phyloP scores from a whole-genome alignment of 2,797 vertebrate genomes.

The Melanotaenia trifasciata region DNA sequence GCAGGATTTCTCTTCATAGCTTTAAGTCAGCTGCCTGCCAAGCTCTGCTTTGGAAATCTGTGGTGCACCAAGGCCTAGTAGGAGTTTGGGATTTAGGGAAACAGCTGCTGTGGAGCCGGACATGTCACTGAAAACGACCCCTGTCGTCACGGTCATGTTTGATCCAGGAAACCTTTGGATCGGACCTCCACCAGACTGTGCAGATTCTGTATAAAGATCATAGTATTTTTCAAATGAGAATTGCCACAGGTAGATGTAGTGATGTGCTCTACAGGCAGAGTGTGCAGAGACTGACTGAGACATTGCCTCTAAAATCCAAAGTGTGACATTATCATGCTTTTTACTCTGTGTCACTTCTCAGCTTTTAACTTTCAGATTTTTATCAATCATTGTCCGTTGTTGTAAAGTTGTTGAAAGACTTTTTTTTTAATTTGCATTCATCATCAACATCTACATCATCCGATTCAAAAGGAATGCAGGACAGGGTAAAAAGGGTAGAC shows the following conservation, averaged over 20 bases:
- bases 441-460: constrained; percentile 56
- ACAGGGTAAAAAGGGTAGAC: constrained; percentile 25
- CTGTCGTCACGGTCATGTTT: constrained; percentile 12
- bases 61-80: constrained; percentile 66
- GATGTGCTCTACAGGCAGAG: constrained; percentile 31
- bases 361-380: constrained; percentile 56
- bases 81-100: constrained; percentile 38
- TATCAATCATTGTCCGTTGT: constrained; percentile 34
- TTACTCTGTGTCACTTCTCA: constrained; percentile 54
- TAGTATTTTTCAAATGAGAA: constrained; percentile 47
- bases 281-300: constrained; percentile 58
- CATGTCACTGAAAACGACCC: constrained; percentile 35
- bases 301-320: constrained; percentile 71
- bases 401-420: constrained; percentile 31
- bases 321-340: constrained; percentile 63
- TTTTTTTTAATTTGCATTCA: constrained; percentile 38
- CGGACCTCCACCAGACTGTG: constrained; percentile 58
- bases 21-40: constrained; percentile 75
- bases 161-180: constrained; percentile 17
- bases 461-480: constrained; percentile 56
- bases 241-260: constrained; percentile 43
- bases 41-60: constrained; percentile 56
- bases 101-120: constrained; percentile 54
- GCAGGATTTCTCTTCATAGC: constrained; percentile 75
- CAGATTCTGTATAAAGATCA: constrained; percentile 49